Evolutionary conservation across 2,113 vertebrate species (phyloP), one percentile per base, ranked within the genome.

Genomic region (Butorides virescens): DNA sequence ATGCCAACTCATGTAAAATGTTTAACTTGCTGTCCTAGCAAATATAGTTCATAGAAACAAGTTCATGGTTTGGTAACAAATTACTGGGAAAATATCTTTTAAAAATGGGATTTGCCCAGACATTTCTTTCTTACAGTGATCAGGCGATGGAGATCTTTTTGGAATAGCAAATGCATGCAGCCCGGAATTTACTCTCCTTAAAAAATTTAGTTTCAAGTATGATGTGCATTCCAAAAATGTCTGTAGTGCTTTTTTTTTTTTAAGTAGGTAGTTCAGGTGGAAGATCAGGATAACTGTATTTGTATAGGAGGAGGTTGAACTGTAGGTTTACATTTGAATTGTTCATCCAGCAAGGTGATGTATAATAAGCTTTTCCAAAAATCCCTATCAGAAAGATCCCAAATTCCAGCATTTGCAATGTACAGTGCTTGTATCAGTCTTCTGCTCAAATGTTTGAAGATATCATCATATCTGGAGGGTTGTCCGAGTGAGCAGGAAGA

Each of bases 101-200:
- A 59, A 82, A 74, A 91, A 29, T 44, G 36, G 42, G n/a, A 67
- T 92, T 93, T 63, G 14, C 74, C 37, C 63, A 53, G 16, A 21
- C 29, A 1, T 50, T 53, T 55, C 6, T 32, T 53, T 0, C 49
- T 44, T 44, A 1, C 4, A 46, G 5, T 9, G 17, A 23, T 30
- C 26, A n/a, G 34, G 39, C 20, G 21, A 1, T 0, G 8, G 61
- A 32, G 15, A 50, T 39, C 7, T 39, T 53, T 46, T 23, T 47
- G 80, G 37, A 34, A 15, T 0, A 66, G 46, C 44, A 73, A 71
- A 26, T 21, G 13, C 15, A 3, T 20, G 15, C 19, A 63, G 10
- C 19, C 9, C 39, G 25, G 66, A 61, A 50, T 19, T n/a, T 39
- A 3, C 13, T 56, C 12, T 25, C 22, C 13, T 73, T 20, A 11